Evolutionary conservation across 2,113 vertebrate genomes (phyloP), one percentile per base, ranked within the genome.

Genomic region (Mola mola): DNA sequence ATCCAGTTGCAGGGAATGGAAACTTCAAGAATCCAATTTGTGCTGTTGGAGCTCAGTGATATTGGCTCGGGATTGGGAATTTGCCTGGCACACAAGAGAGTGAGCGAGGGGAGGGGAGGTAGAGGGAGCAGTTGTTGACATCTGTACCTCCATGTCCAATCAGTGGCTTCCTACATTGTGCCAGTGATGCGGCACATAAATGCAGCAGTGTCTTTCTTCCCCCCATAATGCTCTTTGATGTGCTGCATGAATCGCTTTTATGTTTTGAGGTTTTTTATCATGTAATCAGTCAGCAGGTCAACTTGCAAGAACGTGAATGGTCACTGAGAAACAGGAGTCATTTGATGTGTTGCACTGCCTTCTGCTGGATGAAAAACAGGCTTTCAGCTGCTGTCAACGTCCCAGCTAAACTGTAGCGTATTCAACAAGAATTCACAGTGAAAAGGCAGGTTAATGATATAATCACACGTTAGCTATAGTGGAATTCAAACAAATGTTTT

Each of bases 1-100:
- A 82, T 84, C 81, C 79, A 80, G 75, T 66, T 81, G 72, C 41
- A 34, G 55, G 15, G 34, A 50, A n/a, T 15, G 75, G 68, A 82
- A 81, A 82, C 82, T 66, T 79, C 42, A 71, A 64, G 71, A 75
- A 75, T 86, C 81, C 73, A 82, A 81, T 86, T 79, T 78, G 60
- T 53, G 56, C 56, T 55, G 67, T 38, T 31, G 47, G 33, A 73
- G 57, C 31, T 51, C 26, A 10, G 24, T 2, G 33, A 64, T 72
- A 66, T 55, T 65, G 48, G 56, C 59, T 43, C 2, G 6, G 1
- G 71, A 51, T 21, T 20, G 70, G 61, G 74, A 75, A 55, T 60
- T n/a, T 60, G 66, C 31, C 28, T 5, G 8, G 10, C 58, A n/a
- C n/a, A n/a, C n/a, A n/a, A 26, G 13, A 22, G 20, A 36, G 21